phyloP scores from a whole-genome alignment of 2,888 invertebrate species.

The Pollenia griseotomentosa region DNA sequence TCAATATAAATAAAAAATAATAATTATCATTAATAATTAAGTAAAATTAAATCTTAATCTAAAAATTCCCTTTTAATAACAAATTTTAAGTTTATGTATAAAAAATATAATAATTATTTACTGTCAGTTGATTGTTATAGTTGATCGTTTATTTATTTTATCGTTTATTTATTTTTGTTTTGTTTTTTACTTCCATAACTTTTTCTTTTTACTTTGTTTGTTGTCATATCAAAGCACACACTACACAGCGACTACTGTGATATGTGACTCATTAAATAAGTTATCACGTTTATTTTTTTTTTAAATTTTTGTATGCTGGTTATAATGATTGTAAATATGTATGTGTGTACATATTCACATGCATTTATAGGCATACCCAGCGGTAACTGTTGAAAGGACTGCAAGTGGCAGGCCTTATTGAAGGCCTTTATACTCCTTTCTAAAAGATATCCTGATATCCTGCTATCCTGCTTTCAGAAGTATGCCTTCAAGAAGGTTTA shows the following conservation, averaged over 20 bases:
- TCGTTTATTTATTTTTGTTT: background rate
- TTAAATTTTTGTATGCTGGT: background rate
- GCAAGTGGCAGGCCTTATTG: too few species aligned
- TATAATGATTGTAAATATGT: background rate
- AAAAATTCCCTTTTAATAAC: background rate
- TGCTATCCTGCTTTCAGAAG: too few species aligned
- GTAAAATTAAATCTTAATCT: background rate
- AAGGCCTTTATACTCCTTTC: too few species aligned
- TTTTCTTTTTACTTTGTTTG: conserved; percentile 4
- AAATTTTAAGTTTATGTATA: background rate
- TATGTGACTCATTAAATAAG: conserved; percentile 61
- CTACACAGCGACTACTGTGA: conserved; percentile 14
- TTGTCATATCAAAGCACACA: conserved; percentile 34
- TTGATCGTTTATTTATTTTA: conserved; percentile 15
- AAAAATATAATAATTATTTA: background rate
- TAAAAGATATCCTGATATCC: too few species aligned
- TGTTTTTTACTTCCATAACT: background rate
- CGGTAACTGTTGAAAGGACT: too few species aligned
- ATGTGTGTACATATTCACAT: background rate
- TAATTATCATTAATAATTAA: background rate
- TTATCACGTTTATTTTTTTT: conserved; percentile 62
- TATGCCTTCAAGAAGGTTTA: too few species aligned
- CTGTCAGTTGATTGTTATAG: background rate
- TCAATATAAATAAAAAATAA: too few species aligned
- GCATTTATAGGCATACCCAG: background rate